Evolutionary conservation across 1,140 invertebrate genomes (phyloP).

Genomic region (Lepidurus apus): DNA sequence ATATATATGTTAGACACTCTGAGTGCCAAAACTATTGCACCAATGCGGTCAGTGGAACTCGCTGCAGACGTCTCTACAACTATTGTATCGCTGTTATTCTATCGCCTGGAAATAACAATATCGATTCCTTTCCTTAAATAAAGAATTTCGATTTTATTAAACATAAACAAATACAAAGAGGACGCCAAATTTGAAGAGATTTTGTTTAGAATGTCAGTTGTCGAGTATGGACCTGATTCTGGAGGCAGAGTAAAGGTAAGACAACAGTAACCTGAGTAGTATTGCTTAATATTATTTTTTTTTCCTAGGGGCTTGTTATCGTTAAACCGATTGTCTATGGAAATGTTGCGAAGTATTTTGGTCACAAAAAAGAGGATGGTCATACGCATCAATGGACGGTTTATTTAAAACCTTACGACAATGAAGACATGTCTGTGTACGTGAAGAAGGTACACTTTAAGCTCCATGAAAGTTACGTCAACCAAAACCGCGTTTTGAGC

Average conservation of each 20-base stretch:
- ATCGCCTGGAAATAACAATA: no score
- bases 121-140: no score
- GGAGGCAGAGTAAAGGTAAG: conserved; percentile 68
- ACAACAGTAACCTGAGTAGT: neutral
- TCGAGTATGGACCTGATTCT: conserved; percentile 72
- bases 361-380: conserved; percentile 96
- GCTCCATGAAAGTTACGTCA: conserved; percentile 94
- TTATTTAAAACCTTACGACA: conserved; percentile 89
- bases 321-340: conserved; percentile 97
- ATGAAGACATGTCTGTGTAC: conserved; percentile 90
- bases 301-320: conserved; percentile 64
- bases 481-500: conserved; percentile 83
- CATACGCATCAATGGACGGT: conserved; percentile 96
- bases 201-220: neutral
- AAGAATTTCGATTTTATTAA: no score
- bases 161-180: no score
- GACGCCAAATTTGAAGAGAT: no score
- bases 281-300: conserved; percentile 21
- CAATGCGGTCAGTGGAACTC: no score
- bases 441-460: conserved; percentile 89
- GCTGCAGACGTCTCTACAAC: no score
- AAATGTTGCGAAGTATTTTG: conserved; percentile 91
- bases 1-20: no score
- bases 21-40: no score
- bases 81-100: no score